Evolutionary conservation across 2,113 vertebrate genomes (phyloP).

Genomic region (Triplophysa tibetana): DNA sequence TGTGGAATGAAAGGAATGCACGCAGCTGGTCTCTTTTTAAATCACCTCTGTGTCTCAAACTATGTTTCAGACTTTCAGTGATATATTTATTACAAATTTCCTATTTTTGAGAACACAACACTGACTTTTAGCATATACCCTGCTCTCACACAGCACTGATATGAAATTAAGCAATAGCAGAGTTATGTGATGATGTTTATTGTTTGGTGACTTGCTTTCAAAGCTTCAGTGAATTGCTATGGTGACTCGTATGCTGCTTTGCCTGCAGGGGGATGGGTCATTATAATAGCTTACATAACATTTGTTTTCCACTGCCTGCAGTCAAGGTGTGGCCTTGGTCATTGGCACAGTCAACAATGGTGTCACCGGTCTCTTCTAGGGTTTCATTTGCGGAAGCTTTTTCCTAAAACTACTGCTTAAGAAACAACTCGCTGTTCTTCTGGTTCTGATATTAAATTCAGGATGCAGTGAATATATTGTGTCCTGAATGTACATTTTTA

Average conservation of each 20-base stretch:
- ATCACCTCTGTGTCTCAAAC: neutral
- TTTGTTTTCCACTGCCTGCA: slow-evolving; percentile 35
- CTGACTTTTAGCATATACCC: neutral
- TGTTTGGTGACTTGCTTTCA: slow-evolving; percentile 22
- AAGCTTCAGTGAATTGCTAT: slow-evolving; percentile 19
- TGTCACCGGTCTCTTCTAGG: neutral
- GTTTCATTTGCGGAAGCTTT: neutral
- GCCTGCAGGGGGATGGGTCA: slow-evolving; percentile 36
- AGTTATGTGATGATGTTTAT: neutral
- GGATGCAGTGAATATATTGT: no score
- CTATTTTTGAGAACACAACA: neutral
- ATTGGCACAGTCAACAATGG: slow-evolving; percentile 27
- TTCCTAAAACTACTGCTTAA: neutral
- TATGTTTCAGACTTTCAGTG: neutral
- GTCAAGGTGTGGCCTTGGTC: slow-evolving; percentile 42
- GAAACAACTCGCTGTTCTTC: neutral
- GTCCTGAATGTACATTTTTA: neutral
- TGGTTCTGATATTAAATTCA: no score
- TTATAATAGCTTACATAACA: slow-evolving; percentile 36
- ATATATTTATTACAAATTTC: neutral
- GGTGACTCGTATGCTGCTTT: slow-evolving; percentile 37
- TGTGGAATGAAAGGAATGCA: slow-evolving; percentile 49
- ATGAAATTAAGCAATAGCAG: neutral
- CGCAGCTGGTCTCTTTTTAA: slow-evolving; percentile 30
- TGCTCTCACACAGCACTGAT: neutral